These are phyloP conservation scores for Ptychoptera albimana DNA, from an alignment of 2,888 invertebrate genomes.

Conservation along the genomic window DNA sequence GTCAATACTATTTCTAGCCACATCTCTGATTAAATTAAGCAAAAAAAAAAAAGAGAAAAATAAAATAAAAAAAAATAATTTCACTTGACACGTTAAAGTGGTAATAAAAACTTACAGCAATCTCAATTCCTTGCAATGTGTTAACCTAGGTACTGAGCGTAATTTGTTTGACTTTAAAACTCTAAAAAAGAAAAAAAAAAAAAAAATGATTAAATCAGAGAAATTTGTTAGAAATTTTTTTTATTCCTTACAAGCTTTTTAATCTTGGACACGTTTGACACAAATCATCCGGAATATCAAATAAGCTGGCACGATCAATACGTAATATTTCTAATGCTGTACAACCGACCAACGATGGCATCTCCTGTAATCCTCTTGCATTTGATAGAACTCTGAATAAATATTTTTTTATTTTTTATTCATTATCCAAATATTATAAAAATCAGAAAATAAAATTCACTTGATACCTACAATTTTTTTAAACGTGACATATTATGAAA, in stretches of 20 bases:
- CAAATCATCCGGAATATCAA: constrained; percentile 51
- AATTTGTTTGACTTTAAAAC: constrained; percentile 76
- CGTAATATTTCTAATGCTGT: constrained; percentile 61
- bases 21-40: constrained; percentile 47
- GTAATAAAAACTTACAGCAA: constrained; percentile 54
- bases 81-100: constrained; percentile 1
- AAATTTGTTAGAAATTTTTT: neutral
- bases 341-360: constrained; percentile 75
- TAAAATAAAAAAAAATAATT: constrained; percentile 5
- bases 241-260: constrained; percentile 60
- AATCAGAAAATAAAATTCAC: neutral
- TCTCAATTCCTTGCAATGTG: constrained; percentile 62
- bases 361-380: constrained; percentile 56
- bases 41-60: too few relatives aligned
- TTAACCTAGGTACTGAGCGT: constrained; percentile 56
- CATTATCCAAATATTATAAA: constrained; percentile 2
- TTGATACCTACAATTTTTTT: constrained; percentile 56
- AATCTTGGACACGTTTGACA: constrained; percentile 65
- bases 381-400: constrained; percentile 65
- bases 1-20: constrained; percentile 68
- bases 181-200: constrained; percentile 34
- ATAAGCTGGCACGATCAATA: constrained; percentile 66
- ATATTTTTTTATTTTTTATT: neutral
- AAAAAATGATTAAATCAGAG: neutral
- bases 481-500: constrained; percentile 62